Percentiles rank a stretch among this genome's conserved stretches.
These are phyloP conservation scores for Spheniscus mendiculus DNA, from an alignment of 2,113 vertebrate species.

Conservation along the genomic window DNA sequence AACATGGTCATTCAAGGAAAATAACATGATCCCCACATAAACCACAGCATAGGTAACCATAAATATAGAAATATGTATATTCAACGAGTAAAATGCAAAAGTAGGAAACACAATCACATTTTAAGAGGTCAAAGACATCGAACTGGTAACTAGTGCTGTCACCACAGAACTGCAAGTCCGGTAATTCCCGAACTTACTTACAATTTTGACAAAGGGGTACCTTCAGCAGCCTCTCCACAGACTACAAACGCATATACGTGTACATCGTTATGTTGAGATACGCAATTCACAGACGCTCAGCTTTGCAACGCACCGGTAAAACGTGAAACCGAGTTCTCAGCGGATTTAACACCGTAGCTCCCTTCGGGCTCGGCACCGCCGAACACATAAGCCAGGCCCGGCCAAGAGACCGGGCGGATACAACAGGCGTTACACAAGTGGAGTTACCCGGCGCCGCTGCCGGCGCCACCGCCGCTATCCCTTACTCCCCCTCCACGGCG, in stretches of 20 bases:
- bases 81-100: background rate
- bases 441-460: background rate
- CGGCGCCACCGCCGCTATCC: background rate
- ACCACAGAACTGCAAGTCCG: background rate
- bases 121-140: background rate
- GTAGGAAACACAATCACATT: background rate
- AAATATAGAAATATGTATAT: accelerated
- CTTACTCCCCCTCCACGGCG: background rate
- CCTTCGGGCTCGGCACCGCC: background rate
- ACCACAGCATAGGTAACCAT: background rate
- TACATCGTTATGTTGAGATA: accelerated
- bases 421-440: background rate
- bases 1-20: background rate
- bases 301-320: accelerated
- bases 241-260: accelerated
- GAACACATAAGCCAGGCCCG: background rate
- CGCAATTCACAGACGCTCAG: accelerated
- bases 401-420: background rate
- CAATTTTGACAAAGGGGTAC: background rate
- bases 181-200: background rate
- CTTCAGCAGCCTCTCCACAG: background rate
- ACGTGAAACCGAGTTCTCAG: background rate
- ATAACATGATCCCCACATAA: background rate
- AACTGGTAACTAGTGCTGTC: background rate
- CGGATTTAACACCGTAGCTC: accelerated